Percentiles rank a stretch among this genome's conserved stretches.
These are phyloP conservation scores for Crypturellus tataupa DNA, from an alignment of 2,797 vertebrate genomes.

Conservation along the genomic window DNA sequence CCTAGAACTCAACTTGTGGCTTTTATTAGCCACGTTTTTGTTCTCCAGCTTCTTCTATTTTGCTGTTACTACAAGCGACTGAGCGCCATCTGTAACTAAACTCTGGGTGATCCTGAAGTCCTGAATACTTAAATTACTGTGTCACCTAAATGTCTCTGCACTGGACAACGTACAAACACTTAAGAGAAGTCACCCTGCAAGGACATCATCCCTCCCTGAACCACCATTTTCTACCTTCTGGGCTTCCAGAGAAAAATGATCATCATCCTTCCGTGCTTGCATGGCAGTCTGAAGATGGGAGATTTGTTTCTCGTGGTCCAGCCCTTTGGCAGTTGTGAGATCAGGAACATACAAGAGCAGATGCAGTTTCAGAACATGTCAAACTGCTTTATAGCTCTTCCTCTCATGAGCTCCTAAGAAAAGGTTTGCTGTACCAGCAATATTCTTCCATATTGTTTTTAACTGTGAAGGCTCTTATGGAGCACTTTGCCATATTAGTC, in stretches of 20 bases:
- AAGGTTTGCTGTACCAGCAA: conserved; percentile 16
- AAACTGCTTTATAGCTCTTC: conserved; percentile 26
- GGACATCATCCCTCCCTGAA: neutral
- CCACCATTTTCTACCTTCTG: neutral
- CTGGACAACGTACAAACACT: neutral
- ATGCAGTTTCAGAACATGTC: conserved; percentile 26
- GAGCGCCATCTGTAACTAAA: no score
- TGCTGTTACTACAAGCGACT: neutral
- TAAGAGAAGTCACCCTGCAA: neutral
- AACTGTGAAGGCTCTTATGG: neutral
- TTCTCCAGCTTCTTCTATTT: neutral
- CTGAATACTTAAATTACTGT: neutral
- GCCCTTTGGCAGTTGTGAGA: neutral
- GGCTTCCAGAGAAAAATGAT: neutral
- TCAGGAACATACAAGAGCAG: conserved; percentile 1
- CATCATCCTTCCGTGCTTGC: neutral
- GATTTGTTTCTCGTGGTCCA: neutral
- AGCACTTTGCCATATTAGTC: neutral
- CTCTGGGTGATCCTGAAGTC: neutral
- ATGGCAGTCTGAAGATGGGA: neutral
- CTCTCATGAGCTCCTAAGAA: conserved; percentile 41
- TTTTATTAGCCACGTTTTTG: neutral
- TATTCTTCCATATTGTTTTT: neutral
- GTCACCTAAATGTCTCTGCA: neutral
- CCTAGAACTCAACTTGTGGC: neutral